These are phyloP conservation scores for Notiomystis cincta DNA, from an alignment of 2,113 vertebrate species.

Conservation along the genomic window DNA sequence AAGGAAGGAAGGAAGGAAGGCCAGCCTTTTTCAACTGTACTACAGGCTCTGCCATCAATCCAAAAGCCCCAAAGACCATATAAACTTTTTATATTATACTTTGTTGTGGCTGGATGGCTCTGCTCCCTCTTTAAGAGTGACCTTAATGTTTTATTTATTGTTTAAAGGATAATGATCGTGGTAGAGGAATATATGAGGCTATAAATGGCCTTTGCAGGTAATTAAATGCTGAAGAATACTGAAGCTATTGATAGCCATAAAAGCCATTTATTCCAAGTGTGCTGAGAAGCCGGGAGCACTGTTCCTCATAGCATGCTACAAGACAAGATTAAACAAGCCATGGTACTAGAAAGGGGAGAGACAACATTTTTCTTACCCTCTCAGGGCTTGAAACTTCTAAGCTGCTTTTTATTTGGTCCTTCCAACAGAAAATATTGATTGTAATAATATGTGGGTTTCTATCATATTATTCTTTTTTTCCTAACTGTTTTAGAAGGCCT, in stretches of 20 bases:
- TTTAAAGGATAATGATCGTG: conserved; percentile 64
- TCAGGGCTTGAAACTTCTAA: conserved; percentile 12
- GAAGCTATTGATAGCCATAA: conserved; percentile 55
- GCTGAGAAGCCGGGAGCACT: conserved; percentile 5
- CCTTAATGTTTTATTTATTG: conserved; percentile 71
- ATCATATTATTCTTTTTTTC: background rate
- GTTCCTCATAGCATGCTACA: conserved; percentile 2
- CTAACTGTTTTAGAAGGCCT: background rate
- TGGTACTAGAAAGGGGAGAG: background rate
- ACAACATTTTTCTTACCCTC: conserved; percentile 36
- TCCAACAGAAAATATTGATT: conserved; percentile 25
- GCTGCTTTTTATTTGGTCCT: conserved; percentile 14
- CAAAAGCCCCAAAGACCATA: background rate
- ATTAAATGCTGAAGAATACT: conserved; percentile 60
- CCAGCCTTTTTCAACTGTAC: background rate
- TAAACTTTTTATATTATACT: conserved; percentile 30
- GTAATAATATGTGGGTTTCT: background rate
- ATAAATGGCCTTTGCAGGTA: conserved; percentile 68
- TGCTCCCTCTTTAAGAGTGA: conserved; percentile 46
- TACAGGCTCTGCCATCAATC: background rate
- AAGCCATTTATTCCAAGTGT: conserved; percentile 52
- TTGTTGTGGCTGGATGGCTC: conserved; percentile 30
- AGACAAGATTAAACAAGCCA: conserved; percentile 46
- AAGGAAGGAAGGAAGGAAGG: background rate
- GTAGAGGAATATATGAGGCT: conserved; percentile 67